These are phyloP conservation scores for Gymnoscopelus microlampas DNA, from an alignment of 2,797 vertebrate species.

Conservation along the genomic window DNA sequence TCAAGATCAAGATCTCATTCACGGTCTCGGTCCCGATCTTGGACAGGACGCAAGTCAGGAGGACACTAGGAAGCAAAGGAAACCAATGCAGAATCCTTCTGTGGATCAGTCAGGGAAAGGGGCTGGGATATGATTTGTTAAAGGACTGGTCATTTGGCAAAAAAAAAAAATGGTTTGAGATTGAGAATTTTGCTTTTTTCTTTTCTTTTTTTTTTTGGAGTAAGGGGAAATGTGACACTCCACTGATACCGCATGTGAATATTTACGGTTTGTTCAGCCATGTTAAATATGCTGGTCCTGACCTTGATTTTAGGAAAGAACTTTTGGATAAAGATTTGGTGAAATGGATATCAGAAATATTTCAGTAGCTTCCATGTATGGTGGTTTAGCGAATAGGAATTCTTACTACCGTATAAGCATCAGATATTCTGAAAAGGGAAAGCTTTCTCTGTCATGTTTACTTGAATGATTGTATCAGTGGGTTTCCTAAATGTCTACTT, in stretches of 20 bases:
- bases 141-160: slow-evolving; percentile 24
- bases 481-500: slow-evolving; percentile 37
- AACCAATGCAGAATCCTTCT: background rate
- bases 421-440: slow-evolving; percentile 11
- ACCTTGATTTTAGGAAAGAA: slow-evolving; percentile 48
- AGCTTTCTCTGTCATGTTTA: slow-evolving; percentile 29
- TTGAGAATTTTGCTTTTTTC: slow-evolving; percentile 18
- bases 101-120: slow-evolving; percentile 12
- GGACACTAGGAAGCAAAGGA: slow-evolving; percentile 54
- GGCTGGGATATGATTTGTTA: slow-evolving; percentile 9
- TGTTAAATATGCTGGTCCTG: slow-evolving; percentile 47
- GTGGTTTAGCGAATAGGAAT: slow-evolving; percentile 25
- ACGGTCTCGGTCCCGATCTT: slow-evolving; percentile 72
- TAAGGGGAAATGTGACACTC: slow-evolving; percentile 55
- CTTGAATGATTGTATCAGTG: slow-evolving; percentile 16
- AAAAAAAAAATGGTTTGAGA: slow-evolving; percentile 33
- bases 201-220: background rate
- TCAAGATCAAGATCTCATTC: slow-evolving; percentile 88
- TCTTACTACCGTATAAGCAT: slow-evolving; percentile 23
- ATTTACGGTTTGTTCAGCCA: slow-evolving; percentile 47
- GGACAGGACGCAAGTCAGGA: slow-evolving; percentile 76
- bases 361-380: slow-evolving; percentile 40
- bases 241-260: slow-evolving; percentile 53
- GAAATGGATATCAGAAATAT: slow-evolving; percentile 16
- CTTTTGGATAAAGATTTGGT: slow-evolving; percentile 37